Base-by-base conservation (phyloP, 2,797 vertebrate species). In the Chelidonichthys spinosus region DNA sequence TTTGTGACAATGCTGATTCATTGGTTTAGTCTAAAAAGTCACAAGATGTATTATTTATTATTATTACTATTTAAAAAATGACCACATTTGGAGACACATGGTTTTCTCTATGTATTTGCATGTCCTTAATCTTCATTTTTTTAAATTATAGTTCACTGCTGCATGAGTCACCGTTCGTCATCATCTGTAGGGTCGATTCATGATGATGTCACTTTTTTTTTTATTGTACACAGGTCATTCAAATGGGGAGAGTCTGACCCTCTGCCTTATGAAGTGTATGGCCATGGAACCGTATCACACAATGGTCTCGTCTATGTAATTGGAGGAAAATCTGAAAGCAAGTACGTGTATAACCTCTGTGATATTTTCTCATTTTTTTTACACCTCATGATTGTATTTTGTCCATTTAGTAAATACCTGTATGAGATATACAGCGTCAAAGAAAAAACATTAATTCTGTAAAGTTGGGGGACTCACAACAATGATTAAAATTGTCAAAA, bases 191-290 rank as follows among this genome's bases (percentile, higher is more conserved):
- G 25, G 25, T 36, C 4, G 35, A 5, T 3, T 60, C 15, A 67
- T 35, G 13, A 61, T 35, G 4, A 53, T 4, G 3, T 47, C 14
- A 32, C 18, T 32, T 0, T 59, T 52, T 43, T 42, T 71, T 37
- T 53, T 54, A 25, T 54, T 25, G n/a, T 47, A 3, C 49, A 37
- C 77, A 99, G 98, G 83, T 99, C 98, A 4, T 99, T 99, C 90
- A 99, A 99, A 91, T 99, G 98, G 98, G 98, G 98, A 0, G 97
- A 99, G 81, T 97, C 97, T 0, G 98, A 99, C 72, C 91, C 97
- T 1, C 93, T 99, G 77, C 97, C 97, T 0, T 98, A 98, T 0
- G 71, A 92, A 0, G 97, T 97, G 42, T 99, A 99, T 0, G 97
- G 97, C 40, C 98, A 99, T 0, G 92, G 93, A 0, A 96, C 97